Evolutionary conservation across 2,113 vertebrate species (phyloP).

Genomic region (Scalopus aquaticus): DNA sequence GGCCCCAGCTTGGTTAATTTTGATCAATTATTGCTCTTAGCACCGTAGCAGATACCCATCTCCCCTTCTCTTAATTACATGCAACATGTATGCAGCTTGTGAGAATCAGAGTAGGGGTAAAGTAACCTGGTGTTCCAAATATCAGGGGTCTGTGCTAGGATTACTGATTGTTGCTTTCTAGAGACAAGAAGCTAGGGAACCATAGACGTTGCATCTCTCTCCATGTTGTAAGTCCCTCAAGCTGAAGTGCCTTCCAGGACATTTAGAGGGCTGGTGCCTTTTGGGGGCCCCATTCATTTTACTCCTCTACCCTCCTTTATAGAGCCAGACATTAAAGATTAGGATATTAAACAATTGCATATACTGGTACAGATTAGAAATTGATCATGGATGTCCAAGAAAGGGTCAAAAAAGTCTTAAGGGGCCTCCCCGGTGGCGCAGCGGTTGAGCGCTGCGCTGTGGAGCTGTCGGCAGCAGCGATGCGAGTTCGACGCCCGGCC

Average conservation of each 20-base stretch:
- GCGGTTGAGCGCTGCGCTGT: too few species aligned
- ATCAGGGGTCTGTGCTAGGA: neutral
- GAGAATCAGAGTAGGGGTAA: neutral
- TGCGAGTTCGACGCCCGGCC: too few species aligned
- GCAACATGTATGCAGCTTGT: neutral
- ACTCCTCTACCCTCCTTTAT: too few species aligned
- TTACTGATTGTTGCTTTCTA: neutral
- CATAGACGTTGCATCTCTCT: neutral
- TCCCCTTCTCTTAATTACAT: neutral
- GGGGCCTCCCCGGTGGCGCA: too few species aligned
- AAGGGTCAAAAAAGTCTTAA: neutral
- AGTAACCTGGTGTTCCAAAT: neutral
- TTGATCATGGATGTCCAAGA: neutral
- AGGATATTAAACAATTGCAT: neutral
- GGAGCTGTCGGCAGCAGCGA: too few species aligned
- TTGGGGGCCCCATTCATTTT: too few species aligned
- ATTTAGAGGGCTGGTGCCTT: neutral
- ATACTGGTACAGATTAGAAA: neutral
- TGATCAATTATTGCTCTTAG: neutral
- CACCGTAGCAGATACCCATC: neutral
- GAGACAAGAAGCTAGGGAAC: neutral
- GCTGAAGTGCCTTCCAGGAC: neutral
- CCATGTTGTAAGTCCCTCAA: neutral
- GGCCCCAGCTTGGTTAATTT: neutral
- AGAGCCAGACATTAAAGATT: neutral